A percentile compares a stretch with the other conserved stretches of the same genome.
Conservation (phyloP, 2,113 vertebrate species). For the Actenoides hombroni region DNA sequence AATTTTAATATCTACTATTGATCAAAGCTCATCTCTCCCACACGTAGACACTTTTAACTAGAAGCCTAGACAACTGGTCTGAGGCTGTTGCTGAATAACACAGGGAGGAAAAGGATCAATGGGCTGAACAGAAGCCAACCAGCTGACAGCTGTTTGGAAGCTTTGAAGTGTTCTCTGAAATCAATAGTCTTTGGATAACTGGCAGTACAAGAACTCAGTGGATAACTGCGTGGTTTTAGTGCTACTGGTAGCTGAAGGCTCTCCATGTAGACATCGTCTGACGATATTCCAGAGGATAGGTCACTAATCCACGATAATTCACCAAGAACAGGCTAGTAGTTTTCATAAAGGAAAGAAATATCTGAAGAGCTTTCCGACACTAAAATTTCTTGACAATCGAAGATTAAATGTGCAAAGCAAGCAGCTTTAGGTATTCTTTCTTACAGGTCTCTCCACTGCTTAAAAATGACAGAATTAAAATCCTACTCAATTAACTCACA, state of each 20-base stretch:
- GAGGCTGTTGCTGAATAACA: not conserved
- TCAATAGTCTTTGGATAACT: not conserved
- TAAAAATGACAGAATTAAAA: not conserved
- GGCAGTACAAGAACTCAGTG: fast-evolving
- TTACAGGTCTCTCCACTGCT: not conserved
- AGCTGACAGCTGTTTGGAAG: not conserved
- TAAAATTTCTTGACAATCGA: not conserved
- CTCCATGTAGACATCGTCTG: too few relatives aligned
- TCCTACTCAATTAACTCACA: not conserved
- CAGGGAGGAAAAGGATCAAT: not conserved
- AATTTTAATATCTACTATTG: not conserved
- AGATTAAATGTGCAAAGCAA: not conserved
- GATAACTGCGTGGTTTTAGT: not conserved
- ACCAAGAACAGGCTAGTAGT: not conserved
- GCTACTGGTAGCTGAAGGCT: not conserved
- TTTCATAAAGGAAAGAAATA: not conserved
- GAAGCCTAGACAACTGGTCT: not conserved
- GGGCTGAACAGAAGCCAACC: not conserved
- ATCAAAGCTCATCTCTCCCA: not conserved
- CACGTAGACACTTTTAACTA: not conserved
- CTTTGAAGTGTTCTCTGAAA: not conserved
- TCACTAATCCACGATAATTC: not conserved
- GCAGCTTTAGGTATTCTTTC: not conserved
- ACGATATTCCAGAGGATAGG: not conserved
- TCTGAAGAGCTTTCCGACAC: not conserved